Evolutionary conservation across 2,113 vertebrate species (phyloP).

Genomic region (Tragelaphus imberbis): DNA sequence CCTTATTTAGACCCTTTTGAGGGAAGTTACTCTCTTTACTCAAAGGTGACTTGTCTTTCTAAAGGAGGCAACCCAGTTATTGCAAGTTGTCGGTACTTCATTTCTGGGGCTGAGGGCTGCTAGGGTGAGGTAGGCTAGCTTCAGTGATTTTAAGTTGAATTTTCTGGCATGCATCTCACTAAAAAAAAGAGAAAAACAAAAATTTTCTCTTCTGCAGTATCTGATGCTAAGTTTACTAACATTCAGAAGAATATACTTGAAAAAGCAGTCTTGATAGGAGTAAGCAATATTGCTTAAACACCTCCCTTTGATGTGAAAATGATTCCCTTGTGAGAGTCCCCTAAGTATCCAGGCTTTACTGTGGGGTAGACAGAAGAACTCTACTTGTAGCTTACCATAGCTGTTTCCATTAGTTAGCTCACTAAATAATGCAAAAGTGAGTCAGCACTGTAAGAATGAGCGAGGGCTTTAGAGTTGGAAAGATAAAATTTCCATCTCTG

Average conservation of each 20-base stretch:
- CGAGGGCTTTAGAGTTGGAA: neutral
- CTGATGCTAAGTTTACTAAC: neutral
- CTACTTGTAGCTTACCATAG: neutral
- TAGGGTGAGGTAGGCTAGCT: neutral
- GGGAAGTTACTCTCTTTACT: neutral
- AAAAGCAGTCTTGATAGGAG: neutral
- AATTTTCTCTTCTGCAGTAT: neutral
- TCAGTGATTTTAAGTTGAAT: neutral
- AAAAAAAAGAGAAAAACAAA: neutral
- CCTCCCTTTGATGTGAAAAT: neutral
- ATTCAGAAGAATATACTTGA: neutral
- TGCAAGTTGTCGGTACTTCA: neutral
- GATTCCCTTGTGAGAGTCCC: neutral
- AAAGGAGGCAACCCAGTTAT: neutral
- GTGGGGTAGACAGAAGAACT: neutral
- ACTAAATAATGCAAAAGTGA: neutral
- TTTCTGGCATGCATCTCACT: neutral
- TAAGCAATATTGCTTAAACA: neutral
- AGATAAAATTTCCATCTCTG: neutral
- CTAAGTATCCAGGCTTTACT: neutral
- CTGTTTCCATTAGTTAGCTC: neutral
- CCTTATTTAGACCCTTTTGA: neutral
- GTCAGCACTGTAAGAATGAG: neutral
- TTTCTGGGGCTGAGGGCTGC: neutral
- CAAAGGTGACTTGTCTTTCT: neutral